Evolutionary conservation across 2,113 vertebrate genomes (phyloP).

Genomic region (Scopus umbretta): DNA sequence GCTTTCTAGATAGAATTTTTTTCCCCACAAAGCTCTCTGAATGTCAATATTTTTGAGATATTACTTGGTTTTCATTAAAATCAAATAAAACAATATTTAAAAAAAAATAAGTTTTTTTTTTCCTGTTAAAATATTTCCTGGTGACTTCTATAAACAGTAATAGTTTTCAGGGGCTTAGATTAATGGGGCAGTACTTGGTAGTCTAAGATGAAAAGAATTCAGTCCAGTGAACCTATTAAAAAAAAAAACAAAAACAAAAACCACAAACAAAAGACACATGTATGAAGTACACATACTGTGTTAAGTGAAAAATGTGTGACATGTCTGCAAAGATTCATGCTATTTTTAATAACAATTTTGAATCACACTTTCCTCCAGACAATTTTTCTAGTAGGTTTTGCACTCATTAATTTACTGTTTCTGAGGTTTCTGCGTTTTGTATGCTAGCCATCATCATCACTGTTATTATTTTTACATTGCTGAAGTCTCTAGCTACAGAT

Average conservation of each 20-base stretch:
- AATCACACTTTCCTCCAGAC: neutral
- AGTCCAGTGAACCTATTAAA: neutral
- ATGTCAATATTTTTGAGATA: neutral
- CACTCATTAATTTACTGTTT: neutral
- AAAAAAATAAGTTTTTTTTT: neutral
- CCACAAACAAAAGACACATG: fast-evolving
- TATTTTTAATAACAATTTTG: neutral
- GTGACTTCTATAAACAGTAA: neutral
- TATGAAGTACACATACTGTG: neutral
- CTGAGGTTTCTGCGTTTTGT: neutral
- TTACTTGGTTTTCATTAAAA: neutral
- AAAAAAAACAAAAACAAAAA: no score
- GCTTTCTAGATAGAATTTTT: neutral
- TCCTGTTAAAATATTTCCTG: neutral
- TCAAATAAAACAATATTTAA: neutral
- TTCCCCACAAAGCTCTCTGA: neutral
- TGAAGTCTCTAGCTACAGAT: neutral
- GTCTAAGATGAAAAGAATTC: neutral
- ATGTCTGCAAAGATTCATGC: neutral
- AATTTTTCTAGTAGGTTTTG: neutral
- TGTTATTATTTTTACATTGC: neutral
- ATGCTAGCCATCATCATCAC: neutral
- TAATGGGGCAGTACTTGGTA: neutral
- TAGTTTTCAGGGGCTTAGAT: neutral
- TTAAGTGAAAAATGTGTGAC: neutral